These are phyloP conservation scores for Ectemnius cavifrons DNA, from an alignment of 2,888 invertebrate species.

Conservation along the genomic window DNA sequence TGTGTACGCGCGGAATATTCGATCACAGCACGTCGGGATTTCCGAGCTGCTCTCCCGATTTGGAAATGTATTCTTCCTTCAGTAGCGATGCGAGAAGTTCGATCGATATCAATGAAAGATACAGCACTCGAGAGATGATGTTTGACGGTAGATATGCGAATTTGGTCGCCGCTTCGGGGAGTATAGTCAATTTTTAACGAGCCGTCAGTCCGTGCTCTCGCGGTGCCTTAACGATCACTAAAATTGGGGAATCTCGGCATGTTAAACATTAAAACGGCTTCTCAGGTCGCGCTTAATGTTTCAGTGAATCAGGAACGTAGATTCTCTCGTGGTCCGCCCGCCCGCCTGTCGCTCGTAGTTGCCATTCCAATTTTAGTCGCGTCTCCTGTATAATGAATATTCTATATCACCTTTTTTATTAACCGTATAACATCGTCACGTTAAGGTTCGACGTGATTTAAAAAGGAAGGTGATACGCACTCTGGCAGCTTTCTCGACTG, in stretches of 20 bases:
- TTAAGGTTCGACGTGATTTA: not conserved
- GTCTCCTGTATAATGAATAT: conserved; percentile 22
- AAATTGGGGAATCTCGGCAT: conserved; percentile 32
- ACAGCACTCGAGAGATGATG: not conserved
- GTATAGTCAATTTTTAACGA: conserved; percentile 22
- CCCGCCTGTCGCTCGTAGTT: conserved; percentile 3
- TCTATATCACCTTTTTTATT: conserved; percentile 35
- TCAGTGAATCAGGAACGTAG: conserved; percentile 8
- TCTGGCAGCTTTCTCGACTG: not conserved
- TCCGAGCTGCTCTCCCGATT: not conserved
- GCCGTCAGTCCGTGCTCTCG: not conserved
- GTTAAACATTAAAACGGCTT: conserved; percentile 32
- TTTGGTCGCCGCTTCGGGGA: not conserved
- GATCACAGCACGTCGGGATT: conserved; percentile 39
- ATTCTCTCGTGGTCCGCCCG: not conserved
- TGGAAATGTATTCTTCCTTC: not conserved
- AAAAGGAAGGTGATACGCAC: not conserved
- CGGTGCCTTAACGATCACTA: conserved; percentile 22
- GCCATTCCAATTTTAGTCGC: conserved; percentile 32
- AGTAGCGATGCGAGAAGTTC: not conserved
- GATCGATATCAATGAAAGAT: conserved; percentile 2
- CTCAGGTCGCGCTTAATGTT: conserved; percentile 21
- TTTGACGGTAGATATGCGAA: not conserved
- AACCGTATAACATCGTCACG: not conserved
- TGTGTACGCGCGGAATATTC: conserved; percentile 19